Base-by-base conservation (phyloP, 2,113 vertebrate genomes). In the Onychostruthus taczanowskii region DNA sequence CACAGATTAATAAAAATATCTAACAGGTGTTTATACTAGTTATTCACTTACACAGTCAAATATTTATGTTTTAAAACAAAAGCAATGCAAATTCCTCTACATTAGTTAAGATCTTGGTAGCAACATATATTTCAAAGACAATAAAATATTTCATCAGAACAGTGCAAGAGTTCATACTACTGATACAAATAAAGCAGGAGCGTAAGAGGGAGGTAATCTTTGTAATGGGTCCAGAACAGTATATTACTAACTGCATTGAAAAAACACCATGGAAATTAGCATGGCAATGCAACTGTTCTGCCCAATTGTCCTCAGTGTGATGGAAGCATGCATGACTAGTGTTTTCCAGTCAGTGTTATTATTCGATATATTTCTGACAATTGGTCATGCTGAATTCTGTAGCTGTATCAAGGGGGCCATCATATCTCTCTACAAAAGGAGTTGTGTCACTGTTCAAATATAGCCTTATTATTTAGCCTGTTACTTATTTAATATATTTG, bases 401-500 rank as follows among this genome's bases (percentile, higher is more conserved):
- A 61, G 49, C 16, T 44, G 8, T 86, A 55, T 61, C 69, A 84
- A 55, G 26, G 6, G 56, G 27, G 18, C 31, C 37, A 78, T 43
- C 41, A 31, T 56, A 41, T 16, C 50, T 46, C 47, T 95, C 64
- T 74, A 27, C 2, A 4, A 39, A 50, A 77, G 72, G 73, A 92
- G 30, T 30, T 76, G 37, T 43, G 50, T 74, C 93, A 79, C 84
- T 92, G 79, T 83, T 95, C 93, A 96, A 94, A 96, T 77, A 83
- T 30, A 62, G 8, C 30, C 30, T 68, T n/a, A n/a, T n/a, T n/a
- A n/a, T n/a, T n/a, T 30, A 62, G 8, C 30, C 30, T 68, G 55
- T 55, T 94, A 62, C 24, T 93, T 56, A 69, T 95, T 97, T 94
- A 46, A 47, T 31, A 31, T 50, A 87, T 88, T 93, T 92, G 75